These are phyloP conservation scores for Ophioderma brevispina DNA, from an alignment of 35 echinoderm and acorn worm species.

Conservation along the genomic window DNA sequence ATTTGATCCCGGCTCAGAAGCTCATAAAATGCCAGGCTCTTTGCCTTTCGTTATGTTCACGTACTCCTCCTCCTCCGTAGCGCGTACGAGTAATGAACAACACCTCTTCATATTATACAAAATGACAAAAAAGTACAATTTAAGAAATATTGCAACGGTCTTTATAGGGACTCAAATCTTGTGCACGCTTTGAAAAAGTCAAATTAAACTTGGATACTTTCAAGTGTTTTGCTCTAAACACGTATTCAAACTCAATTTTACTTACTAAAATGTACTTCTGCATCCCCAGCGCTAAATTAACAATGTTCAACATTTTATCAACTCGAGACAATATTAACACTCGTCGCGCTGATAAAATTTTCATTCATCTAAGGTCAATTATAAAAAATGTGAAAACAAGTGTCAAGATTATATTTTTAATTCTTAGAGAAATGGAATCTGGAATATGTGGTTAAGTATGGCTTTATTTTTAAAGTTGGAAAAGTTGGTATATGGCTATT, in stretches of 20 bases:
- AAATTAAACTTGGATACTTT: slow-evolving; percentile 6
- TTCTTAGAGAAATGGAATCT: too few species aligned
- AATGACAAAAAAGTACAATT: neutral
- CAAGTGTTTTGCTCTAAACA: neutral
- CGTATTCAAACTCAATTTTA: neutral
- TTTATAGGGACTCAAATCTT: neutral
- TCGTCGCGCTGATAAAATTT: too few species aligned
- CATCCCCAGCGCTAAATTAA: too few species aligned
- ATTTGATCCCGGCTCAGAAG: slow-evolving; percentile 5
- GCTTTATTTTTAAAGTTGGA: too few species aligned
- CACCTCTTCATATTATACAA: neutral
- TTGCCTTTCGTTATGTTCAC: slow-evolving; percentile 10
- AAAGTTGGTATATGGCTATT: too few species aligned
- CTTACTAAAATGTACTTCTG: neutral
- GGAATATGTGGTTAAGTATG: too few species aligned
- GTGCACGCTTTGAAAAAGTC: neutral
- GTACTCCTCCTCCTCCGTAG: slow-evolving; percentile 3
- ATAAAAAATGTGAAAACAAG: too few species aligned
- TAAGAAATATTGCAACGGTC: neutral
- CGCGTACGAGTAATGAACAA: slow-evolving; percentile 17
- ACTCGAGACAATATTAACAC: too few species aligned
- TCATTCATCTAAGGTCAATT: too few species aligned
- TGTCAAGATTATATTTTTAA: too few species aligned
- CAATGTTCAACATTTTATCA: too few species aligned
- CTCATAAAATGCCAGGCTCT: neutral